A percentile compares a stretch with the other conserved stretches of the same genome.
These are phyloP conservation scores for Tigriopus californicus DNA, from an alignment of 2,888 invertebrate genomes.

Conservation along the genomic window DNA sequence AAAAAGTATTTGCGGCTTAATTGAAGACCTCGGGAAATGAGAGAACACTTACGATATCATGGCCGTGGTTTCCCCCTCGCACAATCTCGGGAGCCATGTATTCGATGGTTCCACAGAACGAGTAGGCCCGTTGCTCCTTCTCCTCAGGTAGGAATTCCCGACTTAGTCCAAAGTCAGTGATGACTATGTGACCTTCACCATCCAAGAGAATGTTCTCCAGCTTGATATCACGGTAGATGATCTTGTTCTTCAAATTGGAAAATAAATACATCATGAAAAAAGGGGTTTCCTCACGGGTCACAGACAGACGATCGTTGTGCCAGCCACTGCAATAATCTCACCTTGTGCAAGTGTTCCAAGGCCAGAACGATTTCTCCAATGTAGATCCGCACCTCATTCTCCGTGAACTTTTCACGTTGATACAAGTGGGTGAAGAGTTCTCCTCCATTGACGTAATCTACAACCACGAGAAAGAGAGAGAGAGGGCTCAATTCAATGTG, in stretches of 20 bases:
- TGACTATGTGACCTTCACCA: slow-evolving; percentile 77
- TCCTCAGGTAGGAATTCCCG: slow-evolving; percentile 65
- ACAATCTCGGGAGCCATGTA: slow-evolving; percentile 86
- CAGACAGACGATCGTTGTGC: neutral
- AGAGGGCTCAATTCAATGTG: neutral
- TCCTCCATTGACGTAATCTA: slow-evolving; percentile 94
- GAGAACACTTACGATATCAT: slow-evolving; percentile 65
- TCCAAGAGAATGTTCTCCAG: slow-evolving; percentile 90
- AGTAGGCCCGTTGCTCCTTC: slow-evolving; percentile 66
- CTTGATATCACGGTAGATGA: slow-evolving; percentile 94
- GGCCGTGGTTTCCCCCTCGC: slow-evolving; percentile 65
- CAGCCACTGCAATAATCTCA: slow-evolving; percentile 25
- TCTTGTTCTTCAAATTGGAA: slow-evolving; percentile 51
- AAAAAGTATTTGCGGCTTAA: no score
- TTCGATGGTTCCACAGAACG: slow-evolving; percentile 94
- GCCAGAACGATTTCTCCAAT: slow-evolving; percentile 91
- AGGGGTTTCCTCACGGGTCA: neutral
- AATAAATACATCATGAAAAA: neutral
- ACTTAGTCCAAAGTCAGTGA: slow-evolving; percentile 93
- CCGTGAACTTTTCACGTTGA: slow-evolving; percentile 76
- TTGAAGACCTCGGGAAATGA: neutral
- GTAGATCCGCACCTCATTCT: slow-evolving; percentile 74
- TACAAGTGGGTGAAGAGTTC: slow-evolving; percentile 93
- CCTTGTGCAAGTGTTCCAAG: slow-evolving; percentile 82
- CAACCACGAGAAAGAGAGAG: slow-evolving; percentile 25